Evolutionary conservation across 2,888 invertebrate genomes (phyloP), one percentile per base, ranked within the genome.

Genomic region (Belgica antarctica): DNA sequence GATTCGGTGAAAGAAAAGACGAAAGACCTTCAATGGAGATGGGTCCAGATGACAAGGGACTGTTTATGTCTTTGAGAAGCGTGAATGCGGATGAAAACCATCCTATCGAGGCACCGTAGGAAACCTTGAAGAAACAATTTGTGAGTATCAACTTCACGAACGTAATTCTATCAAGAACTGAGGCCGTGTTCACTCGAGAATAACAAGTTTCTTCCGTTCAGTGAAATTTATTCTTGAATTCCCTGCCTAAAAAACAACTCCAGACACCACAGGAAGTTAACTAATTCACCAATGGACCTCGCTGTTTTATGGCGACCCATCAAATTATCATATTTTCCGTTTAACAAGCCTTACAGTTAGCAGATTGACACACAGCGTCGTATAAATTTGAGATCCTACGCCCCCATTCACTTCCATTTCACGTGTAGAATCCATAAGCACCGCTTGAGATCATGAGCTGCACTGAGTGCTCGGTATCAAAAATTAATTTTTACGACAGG

Each of bases 21-120:
- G n/a, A n/a, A 27, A 59, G 15, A 59, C 59, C 59, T 28, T 34
- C n/a, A 12, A 57, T 57, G 0, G 22, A 27, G 17, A 68, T n/a
- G 17, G 31, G 36, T 31, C 62, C 70, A 46, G 62, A 70, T 27
- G 47, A 17, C 25, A 70, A 24, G 41, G 71, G 71, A 8, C 57
- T 25, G 22, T 57, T 19, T 17, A 62, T 46, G 1, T 34, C 24
- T 25, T 25, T 52, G 19, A 66, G 61, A 1, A 73, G 70, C 1
- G 65, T 57, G 10, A 72, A 12, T 12, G 71, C 71, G 4, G 73
- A 72, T 8, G 73, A 73, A 10, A 72, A 36, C 73, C 73, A 73
- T 17, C 73, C 72, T 1, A 73, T 63, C 1, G 68, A 69, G 3
- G 71, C 62, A n/a, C 73, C 73, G n/a, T 72, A 71, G 15, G 72